A percentile compares a stretch with the other conserved stretches of the same genome.
phyloP scores from a whole-genome alignment of 1,140 invertebrate genomes.

The Drosophila guanche region DNA sequence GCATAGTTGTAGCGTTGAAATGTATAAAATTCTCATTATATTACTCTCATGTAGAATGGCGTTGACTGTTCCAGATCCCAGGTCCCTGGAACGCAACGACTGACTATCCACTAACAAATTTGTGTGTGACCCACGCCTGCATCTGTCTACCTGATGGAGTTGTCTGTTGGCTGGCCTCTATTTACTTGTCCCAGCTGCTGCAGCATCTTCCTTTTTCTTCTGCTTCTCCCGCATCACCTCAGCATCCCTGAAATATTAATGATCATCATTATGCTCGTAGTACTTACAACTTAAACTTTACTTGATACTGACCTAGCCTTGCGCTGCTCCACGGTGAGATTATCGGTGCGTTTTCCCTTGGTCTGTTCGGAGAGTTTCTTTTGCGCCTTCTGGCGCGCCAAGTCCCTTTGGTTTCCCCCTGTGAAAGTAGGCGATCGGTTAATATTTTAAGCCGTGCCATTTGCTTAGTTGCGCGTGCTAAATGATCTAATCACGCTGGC shows the following conservation, averaged over 20 bases:
- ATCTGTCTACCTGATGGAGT: slow-evolving; percentile 18
- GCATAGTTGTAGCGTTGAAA: slow-evolving; percentile 40
- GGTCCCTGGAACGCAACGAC: slow-evolving; percentile 24
- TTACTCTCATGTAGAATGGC: slow-evolving; percentile 29
- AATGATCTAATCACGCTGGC: slow-evolving; percentile 15
- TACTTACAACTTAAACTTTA: neutral
- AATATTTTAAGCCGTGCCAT: slow-evolving; percentile 16
- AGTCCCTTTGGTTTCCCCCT: slow-evolving; percentile 94
- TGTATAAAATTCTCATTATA: slow-evolving; percentile 33
- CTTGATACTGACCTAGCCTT: slow-evolving; percentile 88
- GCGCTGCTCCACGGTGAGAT: slow-evolving; percentile 90
- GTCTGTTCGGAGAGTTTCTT: slow-evolving; percentile 89
- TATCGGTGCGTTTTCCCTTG: slow-evolving; percentile 87
- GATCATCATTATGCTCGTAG: neutral
- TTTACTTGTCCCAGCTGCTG: slow-evolving; percentile 65
- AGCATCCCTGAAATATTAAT: slow-evolving; percentile 87
- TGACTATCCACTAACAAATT: slow-evolving; percentile 32
- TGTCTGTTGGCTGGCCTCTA: slow-evolving; percentile 20
- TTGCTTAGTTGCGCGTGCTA: slow-evolving; percentile 26
- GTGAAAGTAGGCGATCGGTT: slow-evolving; percentile 17
- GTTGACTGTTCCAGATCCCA: slow-evolving; percentile 15
- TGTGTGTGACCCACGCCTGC: slow-evolving; percentile 7
- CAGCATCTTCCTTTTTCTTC: slow-evolving; percentile 86
- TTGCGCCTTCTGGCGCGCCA: slow-evolving; percentile 91
- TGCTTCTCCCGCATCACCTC: slow-evolving; percentile 93